Base-by-base conservation (phyloP, 1,140 invertebrate species). In the Formica exsecta region DNA sequence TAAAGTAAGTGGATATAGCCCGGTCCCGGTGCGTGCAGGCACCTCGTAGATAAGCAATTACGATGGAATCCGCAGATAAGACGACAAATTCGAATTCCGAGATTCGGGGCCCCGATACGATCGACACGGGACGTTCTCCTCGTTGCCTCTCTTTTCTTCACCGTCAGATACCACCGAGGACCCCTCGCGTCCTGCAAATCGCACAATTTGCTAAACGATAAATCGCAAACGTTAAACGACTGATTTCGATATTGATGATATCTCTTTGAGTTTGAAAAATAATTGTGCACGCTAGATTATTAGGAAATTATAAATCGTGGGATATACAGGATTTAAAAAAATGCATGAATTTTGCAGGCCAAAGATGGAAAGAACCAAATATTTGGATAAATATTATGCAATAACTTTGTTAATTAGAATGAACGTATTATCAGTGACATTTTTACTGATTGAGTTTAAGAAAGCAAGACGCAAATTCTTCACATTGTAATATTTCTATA, bases 31-130 rank as follows among this genome's bases (percentile, higher is more conserved):
- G 83, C 83, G 87, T 85, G 76, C 80, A 87, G 87, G 77, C 87
- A 92, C 89, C 92, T 93, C 91, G 91, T 93, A 94, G 93, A 94
- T 94, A 93, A 94, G 92, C 93, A 93, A 94, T 94, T 94, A 94
- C 92, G 93, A 94, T 94, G 93, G 92, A 93, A 94, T 93, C 86
- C 90, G 83, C 64, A 89, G 93, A 94, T 94, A 94, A 90, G 76
- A 89, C 81, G 89, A 91, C 88, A 92, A 93, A 92, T 92, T 91
- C 92, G 89, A 94, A 94, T 93, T 93, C 92, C 91, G 41, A 94
- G 93, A 93, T 94, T 93, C 88, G 89, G 76, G 54, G 48, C 29
- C 86, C 66, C 75, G 93, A 94, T 94, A 94, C 70, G 65, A 85
- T 91, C 93, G 92, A 93, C 92, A 92, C 87, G 91, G 86, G 62